Evolutionary conservation across 2,797 vertebrate genomes (phyloP).

Genomic region (Sphaeramia orbicularis): DNA sequence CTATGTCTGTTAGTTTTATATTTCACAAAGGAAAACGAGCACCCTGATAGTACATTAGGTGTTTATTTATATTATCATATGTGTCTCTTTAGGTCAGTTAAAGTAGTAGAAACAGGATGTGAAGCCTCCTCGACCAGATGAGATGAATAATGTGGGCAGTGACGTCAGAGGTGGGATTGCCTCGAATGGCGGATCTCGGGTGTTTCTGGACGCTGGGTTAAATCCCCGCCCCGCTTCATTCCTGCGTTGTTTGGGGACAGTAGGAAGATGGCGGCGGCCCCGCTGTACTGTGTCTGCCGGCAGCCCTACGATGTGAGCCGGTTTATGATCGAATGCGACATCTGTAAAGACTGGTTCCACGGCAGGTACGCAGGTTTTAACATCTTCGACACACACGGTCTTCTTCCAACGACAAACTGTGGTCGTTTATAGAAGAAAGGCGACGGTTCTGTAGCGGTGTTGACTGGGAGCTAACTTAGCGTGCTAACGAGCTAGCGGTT

Average conservation of each 20-base stretch:
- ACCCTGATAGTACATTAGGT: too few species aligned
- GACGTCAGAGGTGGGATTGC: conserved; percentile 76
- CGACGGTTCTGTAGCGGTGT: conserved; percentile 68
- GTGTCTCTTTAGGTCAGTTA: too few species aligned
- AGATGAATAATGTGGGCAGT: conserved; percentile 68
- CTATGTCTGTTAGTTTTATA: too few species aligned
- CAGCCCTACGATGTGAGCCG: conserved; percentile 97
- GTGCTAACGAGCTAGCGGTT: conserved; percentile 71
- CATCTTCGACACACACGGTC: background rate
- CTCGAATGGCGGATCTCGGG: conserved; percentile 52
- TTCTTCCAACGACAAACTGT: conserved; percentile 28
- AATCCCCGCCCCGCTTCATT: conserved; percentile 84
- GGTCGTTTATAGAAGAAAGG: conserved; percentile 55
- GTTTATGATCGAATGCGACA: conserved; percentile 99
- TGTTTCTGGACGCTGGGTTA: conserved; percentile 73
- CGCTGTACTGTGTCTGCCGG: conserved; percentile 98
- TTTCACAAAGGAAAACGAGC: too few species aligned
- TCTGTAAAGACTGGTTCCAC: conserved; percentile 99
- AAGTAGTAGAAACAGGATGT: background rate
- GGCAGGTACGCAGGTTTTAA: conserved; percentile 88
- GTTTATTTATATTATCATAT: too few species aligned
- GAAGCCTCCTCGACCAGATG: conserved; percentile 58
- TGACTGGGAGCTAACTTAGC: conserved; percentile 74
- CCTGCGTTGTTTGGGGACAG: conserved; percentile 90
- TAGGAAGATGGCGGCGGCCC: conserved; percentile 92